These are phyloP conservation scores for Pholis gunnellus DNA, from an alignment of 2,113 vertebrate species.

Conservation along the genomic window DNA sequence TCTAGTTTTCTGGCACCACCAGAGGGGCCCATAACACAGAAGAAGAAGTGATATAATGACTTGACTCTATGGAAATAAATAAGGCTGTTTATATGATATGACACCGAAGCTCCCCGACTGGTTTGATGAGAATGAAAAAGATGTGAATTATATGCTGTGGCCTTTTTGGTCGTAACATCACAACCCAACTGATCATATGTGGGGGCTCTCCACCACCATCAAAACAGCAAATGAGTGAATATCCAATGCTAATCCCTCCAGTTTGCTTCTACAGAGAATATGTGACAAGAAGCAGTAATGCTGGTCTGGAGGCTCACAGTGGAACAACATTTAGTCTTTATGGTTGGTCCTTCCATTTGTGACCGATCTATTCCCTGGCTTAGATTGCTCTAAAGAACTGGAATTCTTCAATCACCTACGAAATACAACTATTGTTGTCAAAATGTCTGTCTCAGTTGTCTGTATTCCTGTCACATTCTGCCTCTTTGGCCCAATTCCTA, in stretches of 20 bases:
- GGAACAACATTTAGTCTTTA: background rate
- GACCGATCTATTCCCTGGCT: background rate
- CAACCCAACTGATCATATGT: background rate
- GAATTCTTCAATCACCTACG: background rate
- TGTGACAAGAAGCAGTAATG: background rate
- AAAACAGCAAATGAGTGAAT: background rate
- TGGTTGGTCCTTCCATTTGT: background rate
- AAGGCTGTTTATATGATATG: background rate
- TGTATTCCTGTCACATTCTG: background rate
- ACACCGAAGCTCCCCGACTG: background rate
- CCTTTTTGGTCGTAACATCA: background rate
- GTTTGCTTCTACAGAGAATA: background rate
- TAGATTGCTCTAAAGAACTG: background rate
- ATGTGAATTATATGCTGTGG: background rate
- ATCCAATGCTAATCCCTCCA: background rate
- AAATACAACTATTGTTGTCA: background rate
- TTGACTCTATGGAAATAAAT: background rate
- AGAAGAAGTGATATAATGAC: background rate
- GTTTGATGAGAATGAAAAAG: too few species aligned
- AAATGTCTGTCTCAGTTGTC: background rate
- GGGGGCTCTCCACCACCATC: background rate
- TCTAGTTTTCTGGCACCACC: slow-evolving; percentile 14
- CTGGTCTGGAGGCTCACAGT: background rate
- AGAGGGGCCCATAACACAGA: slow-evolving; percentile 20
- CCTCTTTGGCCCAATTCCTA: background rate